A percentile compares a stretch with the other conserved stretches of the same genome.
phyloP scores from a whole-genome alignment of 1,140 invertebrate species.

The Mya arenaria region DNA sequence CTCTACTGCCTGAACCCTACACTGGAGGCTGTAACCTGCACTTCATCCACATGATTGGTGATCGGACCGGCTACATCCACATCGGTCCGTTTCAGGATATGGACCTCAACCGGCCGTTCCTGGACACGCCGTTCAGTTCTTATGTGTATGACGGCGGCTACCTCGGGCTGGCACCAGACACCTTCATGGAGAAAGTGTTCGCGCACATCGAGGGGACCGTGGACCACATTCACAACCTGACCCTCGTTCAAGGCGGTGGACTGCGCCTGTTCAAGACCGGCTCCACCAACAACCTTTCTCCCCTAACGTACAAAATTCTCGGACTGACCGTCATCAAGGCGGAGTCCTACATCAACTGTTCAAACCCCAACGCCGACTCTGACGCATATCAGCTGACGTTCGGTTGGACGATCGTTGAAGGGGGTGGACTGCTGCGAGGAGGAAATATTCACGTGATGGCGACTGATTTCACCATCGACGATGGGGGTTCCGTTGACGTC shows the following conservation, averaged over 20 bases:
- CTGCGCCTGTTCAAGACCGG: slow-evolving; percentile 68
- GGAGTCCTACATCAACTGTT: slow-evolving; percentile 67
- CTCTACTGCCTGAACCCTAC: slow-evolving; percentile 63
- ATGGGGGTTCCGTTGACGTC: slow-evolving; percentile 72
- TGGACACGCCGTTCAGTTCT: slow-evolving; percentile 73
- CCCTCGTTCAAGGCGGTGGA: slow-evolving; percentile 66
- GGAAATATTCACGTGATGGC: slow-evolving; percentile 67
- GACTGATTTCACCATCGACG: slow-evolving; percentile 68
- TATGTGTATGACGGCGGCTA: slow-evolving; percentile 72
- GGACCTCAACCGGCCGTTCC: slow-evolving; percentile 65
- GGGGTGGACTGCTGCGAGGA: slow-evolving; percentile 66
- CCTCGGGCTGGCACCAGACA: slow-evolving; percentile 71
- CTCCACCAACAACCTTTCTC: slow-evolving; percentile 62
- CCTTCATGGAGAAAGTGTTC: slow-evolving; percentile 70
- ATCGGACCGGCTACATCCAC: slow-evolving; percentile 69
- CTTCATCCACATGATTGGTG: slow-evolving; percentile 74
- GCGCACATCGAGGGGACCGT: slow-evolving; percentile 69
- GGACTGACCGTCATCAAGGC: slow-evolving; percentile 71
- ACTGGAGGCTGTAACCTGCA: slow-evolving; percentile 61
- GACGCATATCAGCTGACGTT: slow-evolving; percentile 67
- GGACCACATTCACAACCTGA: slow-evolving; percentile 72
- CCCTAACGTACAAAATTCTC: slow-evolving; percentile 65
- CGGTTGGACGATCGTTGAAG: slow-evolving; percentile 67
- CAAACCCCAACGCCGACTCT: slow-evolving; percentile 66
- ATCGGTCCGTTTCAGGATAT: slow-evolving; percentile 70